Conservation (phyloP, 2,113 vertebrate species). For the Progne subis region DNA sequence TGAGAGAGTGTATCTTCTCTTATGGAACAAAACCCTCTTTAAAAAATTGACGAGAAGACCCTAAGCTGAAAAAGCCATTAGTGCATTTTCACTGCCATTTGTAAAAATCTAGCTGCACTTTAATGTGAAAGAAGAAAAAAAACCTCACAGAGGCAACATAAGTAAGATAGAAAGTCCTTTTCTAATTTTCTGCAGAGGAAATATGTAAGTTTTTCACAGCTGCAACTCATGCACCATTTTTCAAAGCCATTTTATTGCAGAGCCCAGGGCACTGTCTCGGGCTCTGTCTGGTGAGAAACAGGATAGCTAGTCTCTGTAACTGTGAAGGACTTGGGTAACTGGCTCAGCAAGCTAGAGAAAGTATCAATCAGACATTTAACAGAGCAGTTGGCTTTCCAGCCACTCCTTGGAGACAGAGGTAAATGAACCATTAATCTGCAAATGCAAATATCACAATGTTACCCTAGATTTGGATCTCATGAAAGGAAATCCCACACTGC, state of each 20-base stretch:
- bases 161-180: neutral
- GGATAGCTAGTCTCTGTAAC: neutral
- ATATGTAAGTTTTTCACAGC: neutral
- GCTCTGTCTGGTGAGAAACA: neutral
- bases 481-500: slow-evolving; percentile 98
- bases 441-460: slow-evolving; percentile 15
- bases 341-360: neutral
- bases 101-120: neutral
- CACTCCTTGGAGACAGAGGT: neutral
- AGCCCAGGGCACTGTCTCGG: neutral
- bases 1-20: neutral
- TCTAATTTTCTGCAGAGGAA: neutral
- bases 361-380: neutral
- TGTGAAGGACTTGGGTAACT: neutral
- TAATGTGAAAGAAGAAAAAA: neutral
- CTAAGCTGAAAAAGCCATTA: neutral
- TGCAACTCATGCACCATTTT: neutral
- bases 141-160: neutral
- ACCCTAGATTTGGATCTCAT: slow-evolving; percentile 97
- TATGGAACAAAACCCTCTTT: neutral
- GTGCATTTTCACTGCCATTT: neutral
- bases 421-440: neutral
- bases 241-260: neutral
- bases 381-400: neutral
- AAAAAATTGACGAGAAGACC: neutral